phyloP scores from a whole-genome alignment of 1,140 invertebrate species.

The Hestina assimilis region DNA sequence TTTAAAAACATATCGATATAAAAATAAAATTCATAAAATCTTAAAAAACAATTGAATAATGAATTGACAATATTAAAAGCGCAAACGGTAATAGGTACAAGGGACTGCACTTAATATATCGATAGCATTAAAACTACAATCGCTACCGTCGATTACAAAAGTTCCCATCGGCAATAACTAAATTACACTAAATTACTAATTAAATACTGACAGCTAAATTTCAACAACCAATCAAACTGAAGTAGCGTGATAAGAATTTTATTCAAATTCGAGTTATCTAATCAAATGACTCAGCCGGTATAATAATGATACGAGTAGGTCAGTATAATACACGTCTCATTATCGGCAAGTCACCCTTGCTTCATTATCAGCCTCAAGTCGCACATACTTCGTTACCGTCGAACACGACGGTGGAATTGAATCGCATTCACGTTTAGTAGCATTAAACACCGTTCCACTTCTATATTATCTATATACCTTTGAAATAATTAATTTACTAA shows the following conservation, averaged over 20 bases:
- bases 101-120: too few species aligned
- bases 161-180: too few species aligned
- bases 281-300: slow-evolving; percentile 14
- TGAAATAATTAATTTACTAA: slow-evolving; percentile 45
- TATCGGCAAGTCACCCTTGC: slow-evolving; percentile 53
- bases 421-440: slow-evolving; percentile 71
- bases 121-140: too few species aligned
- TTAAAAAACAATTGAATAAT: too few species aligned
- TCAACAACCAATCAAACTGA: slow-evolving; percentile 4
- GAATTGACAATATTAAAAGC: too few species aligned
- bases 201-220: background rate
- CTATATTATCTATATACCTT: slow-evolving; percentile 61
- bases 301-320: slow-evolving; percentile 14
- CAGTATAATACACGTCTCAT: slow-evolving; percentile 27
- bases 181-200: background rate
- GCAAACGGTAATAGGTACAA: too few species aligned
- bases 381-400: slow-evolving; percentile 49
- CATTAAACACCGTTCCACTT: slow-evolving; percentile 65
- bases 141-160: background rate
- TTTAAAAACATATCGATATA: too few species aligned
- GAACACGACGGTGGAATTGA: slow-evolving; percentile 60
- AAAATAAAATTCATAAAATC: too few species aligned
- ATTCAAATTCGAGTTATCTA: slow-evolving; percentile 20
- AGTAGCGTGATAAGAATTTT: slow-evolving; percentile 9
- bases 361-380: slow-evolving; percentile 48